A percentile compares a stretch with the other conserved stretches of the same genome.
phyloP scores from a whole-genome alignment of 2,113 vertebrate genomes.

The Plecotus auritus region DNA sequence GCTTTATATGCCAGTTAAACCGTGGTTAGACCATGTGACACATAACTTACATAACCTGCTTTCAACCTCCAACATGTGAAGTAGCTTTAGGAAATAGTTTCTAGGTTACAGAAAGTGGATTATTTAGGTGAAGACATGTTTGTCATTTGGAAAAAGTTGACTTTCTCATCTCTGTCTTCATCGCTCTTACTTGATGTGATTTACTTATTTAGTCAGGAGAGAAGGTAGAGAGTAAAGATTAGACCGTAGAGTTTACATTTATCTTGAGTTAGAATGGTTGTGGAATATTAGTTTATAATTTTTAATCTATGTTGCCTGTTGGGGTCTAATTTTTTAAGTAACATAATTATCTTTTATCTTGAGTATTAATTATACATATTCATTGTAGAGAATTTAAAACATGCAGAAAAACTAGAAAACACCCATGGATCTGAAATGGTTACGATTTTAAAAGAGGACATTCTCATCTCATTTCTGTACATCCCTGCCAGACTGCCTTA shows the following conservation, averaged over 20 bases:
- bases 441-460: background rate
- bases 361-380: background rate
- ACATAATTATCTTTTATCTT: conserved; percentile 27
- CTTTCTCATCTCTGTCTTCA: background rate
- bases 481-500: background rate
- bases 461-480: background rate
- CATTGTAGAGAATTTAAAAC: background rate
- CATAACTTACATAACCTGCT: background rate
- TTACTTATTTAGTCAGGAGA: background rate
- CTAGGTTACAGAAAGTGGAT: background rate
- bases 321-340: background rate
- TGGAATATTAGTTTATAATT: background rate
- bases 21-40: background rate
- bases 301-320: background rate
- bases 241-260: background rate
- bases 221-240: background rate
- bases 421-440: background rate
- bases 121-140: background rate
- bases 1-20: background rate
- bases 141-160: background rate
- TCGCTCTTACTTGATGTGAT: background rate
- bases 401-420: background rate
- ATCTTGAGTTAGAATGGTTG: background rate
- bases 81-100: background rate
- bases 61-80: background rate